Evolutionary conservation across 64 coral and sea anemone genomes (phyloP).

Genomic region (Porites lutea): DNA sequence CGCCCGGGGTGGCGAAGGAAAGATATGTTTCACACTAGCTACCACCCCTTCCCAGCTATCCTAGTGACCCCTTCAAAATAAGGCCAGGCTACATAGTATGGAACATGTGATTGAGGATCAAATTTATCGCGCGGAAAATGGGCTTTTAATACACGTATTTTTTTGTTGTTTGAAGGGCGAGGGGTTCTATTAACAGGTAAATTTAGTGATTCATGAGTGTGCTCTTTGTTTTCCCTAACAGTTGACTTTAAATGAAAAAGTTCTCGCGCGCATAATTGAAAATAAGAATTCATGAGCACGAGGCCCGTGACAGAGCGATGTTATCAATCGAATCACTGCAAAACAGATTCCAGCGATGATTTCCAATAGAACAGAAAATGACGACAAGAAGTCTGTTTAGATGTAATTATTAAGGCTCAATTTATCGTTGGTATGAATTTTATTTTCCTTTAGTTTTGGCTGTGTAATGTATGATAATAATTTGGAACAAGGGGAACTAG

Average conservation of each 20-base stretch:
- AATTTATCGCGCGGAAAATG: conserved; percentile 8
- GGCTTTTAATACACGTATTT: neutral
- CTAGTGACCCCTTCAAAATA: conserved; percentile 26
- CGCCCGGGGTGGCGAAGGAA: conserved; percentile 33
- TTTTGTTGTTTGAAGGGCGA: neutral
- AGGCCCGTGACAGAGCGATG: neutral
- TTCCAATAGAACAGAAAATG: no score
- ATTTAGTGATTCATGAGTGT: neutral
- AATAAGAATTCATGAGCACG: neutral
- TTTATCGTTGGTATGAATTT: no score
- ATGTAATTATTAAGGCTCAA: no score
- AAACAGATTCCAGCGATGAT: no score
- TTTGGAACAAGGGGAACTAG: no score
- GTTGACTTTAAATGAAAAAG: neutral
- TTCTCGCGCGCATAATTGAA: neutral
- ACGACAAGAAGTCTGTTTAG: no score
- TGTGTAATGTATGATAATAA: no score
- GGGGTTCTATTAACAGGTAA: neutral
- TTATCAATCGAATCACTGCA: neutral
- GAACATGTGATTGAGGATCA: conserved; percentile 27
- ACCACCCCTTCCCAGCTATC: neutral
- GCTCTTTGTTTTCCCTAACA: neutral
- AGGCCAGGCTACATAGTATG: conserved; percentile 18
- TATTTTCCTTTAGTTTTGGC: no score
- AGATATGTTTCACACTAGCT: neutral